Conservation (phyloP, 2,797 vertebrate genomes). For the Cirrhinus molitorella region DNA sequence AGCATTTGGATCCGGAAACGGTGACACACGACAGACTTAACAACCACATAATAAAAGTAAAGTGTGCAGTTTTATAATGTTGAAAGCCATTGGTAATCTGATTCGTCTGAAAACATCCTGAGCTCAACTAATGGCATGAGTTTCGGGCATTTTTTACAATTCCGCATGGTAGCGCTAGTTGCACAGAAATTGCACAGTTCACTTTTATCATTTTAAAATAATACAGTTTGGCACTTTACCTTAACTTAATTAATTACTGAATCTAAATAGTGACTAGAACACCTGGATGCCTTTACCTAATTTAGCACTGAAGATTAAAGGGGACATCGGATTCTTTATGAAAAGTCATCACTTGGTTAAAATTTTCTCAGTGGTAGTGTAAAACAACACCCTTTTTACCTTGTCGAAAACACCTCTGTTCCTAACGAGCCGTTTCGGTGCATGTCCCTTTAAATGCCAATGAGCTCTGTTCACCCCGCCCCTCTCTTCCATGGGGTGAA, state of each 20-base stretch:
- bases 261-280: not conserved
- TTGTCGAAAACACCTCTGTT: too few relatives aligned
- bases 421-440: too few relatives aligned
- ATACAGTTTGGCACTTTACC: not conserved
- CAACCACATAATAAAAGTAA: not conserved
- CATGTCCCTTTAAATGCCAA: too few relatives aligned
- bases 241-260: not conserved
- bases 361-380: too few relatives aligned
- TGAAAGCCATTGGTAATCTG: not conserved
- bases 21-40: not conserved
- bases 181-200: not conserved
- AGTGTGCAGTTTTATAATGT: not conserved
- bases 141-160: not conserved
- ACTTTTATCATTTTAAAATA: not conserved
- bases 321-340: too few relatives aligned
- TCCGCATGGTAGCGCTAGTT: not conserved
- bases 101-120: not conserved
- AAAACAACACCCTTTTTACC: too few relatives aligned
- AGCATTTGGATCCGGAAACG: not conserved
- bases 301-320: not conserved
- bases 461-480: too few relatives aligned
- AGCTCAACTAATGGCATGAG: not conserved
- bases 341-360: too few relatives aligned
- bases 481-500: too few relatives aligned
- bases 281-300: slow-evolving; percentile 14